A percentile compares a stretch with the other conserved stretches of the same genome.
These are phyloP conservation scores for Rattus rattus DNA, from an alignment of 2,113 vertebrate genomes.

Conservation along the genomic window DNA sequence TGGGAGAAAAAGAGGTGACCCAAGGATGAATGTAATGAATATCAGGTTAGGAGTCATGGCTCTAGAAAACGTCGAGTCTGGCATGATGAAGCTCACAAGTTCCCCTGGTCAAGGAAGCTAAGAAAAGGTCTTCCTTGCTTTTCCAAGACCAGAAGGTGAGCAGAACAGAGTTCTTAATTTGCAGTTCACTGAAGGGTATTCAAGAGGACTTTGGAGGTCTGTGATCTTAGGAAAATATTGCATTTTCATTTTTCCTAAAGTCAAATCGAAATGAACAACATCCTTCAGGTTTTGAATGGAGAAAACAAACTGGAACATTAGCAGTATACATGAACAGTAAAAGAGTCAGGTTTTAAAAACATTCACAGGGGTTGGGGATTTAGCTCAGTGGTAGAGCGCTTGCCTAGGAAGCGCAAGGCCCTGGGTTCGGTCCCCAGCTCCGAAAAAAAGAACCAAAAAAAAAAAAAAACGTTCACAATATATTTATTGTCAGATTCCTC, in stretches of 20 bases:
- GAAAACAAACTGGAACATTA: neutral
- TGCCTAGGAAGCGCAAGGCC: too few relatives aligned
- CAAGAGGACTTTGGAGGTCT: neutral
- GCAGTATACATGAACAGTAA: neutral
- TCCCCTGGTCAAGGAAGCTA: neutral
- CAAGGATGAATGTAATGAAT: neutral
- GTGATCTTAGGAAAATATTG: conserved; percentile 2
- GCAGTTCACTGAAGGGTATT: neutral
- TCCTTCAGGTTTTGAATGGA: conserved; percentile 12
- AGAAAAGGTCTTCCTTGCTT: neutral
- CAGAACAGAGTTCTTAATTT: neutral
- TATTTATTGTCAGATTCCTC: neutral
- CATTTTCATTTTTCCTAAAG: conserved; percentile 36
- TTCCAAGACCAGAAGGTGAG: neutral
- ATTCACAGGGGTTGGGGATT: too few relatives aligned
- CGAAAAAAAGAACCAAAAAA: too few relatives aligned
- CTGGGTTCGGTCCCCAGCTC: too few relatives aligned
- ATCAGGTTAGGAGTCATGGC: neutral
- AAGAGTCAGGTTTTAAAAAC: conserved; percentile 15
- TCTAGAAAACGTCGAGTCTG: neutral
- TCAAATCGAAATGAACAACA: conserved; percentile 24
- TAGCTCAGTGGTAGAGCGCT: too few relatives aligned
- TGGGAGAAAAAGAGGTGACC: neutral
- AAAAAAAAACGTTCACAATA: neutral
- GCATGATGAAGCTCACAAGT: neutral